Evolutionary conservation across 2,888 invertebrate species (phyloP).

Genomic region (Netelia inedita): DNA sequence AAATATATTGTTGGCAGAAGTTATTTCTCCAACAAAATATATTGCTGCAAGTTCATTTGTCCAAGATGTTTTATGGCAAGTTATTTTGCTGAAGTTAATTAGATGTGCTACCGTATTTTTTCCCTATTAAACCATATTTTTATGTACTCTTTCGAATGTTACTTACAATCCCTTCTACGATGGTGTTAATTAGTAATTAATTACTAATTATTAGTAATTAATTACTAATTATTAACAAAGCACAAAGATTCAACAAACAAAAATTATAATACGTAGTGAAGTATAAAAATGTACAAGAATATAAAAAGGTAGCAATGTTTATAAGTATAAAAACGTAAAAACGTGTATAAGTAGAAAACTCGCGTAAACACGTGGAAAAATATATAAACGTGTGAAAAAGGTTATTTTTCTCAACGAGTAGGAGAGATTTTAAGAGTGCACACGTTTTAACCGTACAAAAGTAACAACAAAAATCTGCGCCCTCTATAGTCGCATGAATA

Average conservation of each 20-base stretch:
- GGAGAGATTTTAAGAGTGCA: not conserved
- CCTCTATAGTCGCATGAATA: not conserved
- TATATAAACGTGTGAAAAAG: not conserved
- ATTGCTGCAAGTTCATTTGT: not conserved
- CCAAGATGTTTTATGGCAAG: not conserved
- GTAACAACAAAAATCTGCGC: too few relatives aligned
- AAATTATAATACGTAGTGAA: constrained; percentile 1
- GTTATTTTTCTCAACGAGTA: constrained; percentile 3
- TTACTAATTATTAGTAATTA: constrained; percentile 1
- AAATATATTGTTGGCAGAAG: not conserved
- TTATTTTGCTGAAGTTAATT: not conserved
- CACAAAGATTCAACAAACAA: not conserved
- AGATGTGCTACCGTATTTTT: not conserved
- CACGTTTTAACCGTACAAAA: not conserved
- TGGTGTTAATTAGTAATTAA: constrained; percentile 1
- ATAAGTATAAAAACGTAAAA: not conserved
- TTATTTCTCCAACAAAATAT: constrained; percentile 1
- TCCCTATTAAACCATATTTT: not conserved
- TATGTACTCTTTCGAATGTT: constrained; percentile 2
- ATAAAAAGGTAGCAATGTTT: too few relatives aligned
- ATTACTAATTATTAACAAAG: not conserved
- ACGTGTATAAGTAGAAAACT: constrained; percentile 3
- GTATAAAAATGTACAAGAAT: not conserved
- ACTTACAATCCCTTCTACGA: not conserved
- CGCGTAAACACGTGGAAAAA: constrained; percentile 6